Conservation (phyloP, 1,140 invertebrate species). For the Anastrepha ludens region DNA sequence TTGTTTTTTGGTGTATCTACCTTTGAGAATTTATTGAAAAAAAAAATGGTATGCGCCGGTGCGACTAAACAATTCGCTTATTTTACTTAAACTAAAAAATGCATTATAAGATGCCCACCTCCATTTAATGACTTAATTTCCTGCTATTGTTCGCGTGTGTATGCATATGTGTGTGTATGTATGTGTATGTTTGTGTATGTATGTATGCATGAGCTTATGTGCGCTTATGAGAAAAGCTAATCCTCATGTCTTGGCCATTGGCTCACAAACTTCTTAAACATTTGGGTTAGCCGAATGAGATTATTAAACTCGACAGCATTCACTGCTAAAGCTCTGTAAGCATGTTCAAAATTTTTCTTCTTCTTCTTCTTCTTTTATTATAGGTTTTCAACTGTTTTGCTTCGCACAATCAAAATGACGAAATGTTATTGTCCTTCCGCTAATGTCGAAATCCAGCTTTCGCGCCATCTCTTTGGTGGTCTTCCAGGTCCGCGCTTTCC, state of each 20-base stretch:
- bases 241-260: no score
- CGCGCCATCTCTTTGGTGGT: no score
- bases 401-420: no score
- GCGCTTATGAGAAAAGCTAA: not conserved
- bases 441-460: no score
- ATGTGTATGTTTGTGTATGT: not conserved
- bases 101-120: slow-evolving; percentile 12
- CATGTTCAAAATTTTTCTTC: no score
- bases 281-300: not conserved
- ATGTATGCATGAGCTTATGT: not conserved
- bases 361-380: no score
- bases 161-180: not conserved
- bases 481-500: no score
- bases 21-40: not conserved
- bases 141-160: not conserved
- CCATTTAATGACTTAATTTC: slow-evolving; percentile 48
- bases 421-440: no score
- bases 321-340: not conserved
- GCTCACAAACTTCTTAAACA: not conserved
- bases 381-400: no score
- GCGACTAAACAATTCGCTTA: not conserved
- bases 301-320: not conserved
- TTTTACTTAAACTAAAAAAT: not conserved
- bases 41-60: not conserved
- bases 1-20: slow-evolving; percentile 22